Base-by-base conservation (phyloP, 2,888 invertebrate species). In the Spicauda simplicius region DNA sequence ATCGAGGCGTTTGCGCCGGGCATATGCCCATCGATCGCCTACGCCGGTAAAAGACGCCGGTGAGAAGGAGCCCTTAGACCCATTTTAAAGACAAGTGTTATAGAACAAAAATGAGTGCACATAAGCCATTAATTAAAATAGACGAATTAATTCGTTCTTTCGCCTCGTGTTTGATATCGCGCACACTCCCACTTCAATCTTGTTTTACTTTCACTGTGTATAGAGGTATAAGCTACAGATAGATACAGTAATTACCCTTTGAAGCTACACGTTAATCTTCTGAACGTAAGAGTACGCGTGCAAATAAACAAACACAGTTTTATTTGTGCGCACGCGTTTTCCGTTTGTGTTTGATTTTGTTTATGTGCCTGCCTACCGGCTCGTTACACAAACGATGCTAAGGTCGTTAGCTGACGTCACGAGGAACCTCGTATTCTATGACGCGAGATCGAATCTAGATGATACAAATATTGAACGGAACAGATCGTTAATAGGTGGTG, bases 391-490 rank as follows among this genome's bases (percentile, higher is more conserved):
- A 79, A 75, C 80, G 76, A 72, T 74, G 77, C 70, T 82, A 76
- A 80, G 79, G 79, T 71, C 79, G 68, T 65, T 63, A 56, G 19
- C 71, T 82, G 80, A 85, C 85, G 86, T 84, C 83, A 83, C 73
- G 33, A 67, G 69, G 71, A 81, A 77, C 80, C 80, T 83, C 79
- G 79, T 73, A 45, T n/a, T 45, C n/a, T 45, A 74, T 76, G 76
- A 80, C 76, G 76, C 77, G 71, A 72, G 64, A 73, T 72, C 66
- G 71, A 73, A 76, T 74, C 62, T 74, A 72, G 69, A 62, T 69
- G 72, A 70, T 71, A 69, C 25, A 5, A 25, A 25, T 25, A 25
- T 25, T 25, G 25, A 25, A 61, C 70, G 70, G 62, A 69, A 64
- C 50, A 71, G 66, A 55, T 69, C 61, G 55, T 63, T 68, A 69